Conservation (phyloP, 2,888 invertebrate genomes). For the Ceriagrion tenellum region DNA sequence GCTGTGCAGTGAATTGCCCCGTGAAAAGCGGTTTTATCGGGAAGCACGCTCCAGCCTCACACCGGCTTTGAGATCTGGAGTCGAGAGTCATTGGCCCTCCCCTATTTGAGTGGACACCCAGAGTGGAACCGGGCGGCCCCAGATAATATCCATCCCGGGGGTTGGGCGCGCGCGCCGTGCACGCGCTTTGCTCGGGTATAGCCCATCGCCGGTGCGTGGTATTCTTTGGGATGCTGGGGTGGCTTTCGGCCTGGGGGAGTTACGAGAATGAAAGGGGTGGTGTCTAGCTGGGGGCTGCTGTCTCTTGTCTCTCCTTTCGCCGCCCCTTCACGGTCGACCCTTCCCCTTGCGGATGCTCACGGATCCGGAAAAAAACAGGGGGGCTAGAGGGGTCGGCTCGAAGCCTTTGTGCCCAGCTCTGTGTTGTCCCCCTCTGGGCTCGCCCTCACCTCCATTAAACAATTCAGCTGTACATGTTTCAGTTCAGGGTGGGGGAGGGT, state of each 20-base stretch:
- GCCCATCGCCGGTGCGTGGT: not conserved
- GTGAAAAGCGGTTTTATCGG: too few species aligned
- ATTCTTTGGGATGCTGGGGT: not conserved
- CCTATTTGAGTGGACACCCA: not conserved
- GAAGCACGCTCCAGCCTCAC: not conserved
- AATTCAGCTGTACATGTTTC: not conserved
- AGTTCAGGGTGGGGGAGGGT: not conserved
- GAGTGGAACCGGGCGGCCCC: not conserved
- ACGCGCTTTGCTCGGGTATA: not conserved
- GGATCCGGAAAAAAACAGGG: not conserved
- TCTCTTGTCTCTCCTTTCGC: not conserved
- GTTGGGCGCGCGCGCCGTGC: not conserved
- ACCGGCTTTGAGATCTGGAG: not conserved
- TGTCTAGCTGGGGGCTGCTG: not conserved
- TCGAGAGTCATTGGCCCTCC: not conserved
- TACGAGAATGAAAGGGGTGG: not conserved
- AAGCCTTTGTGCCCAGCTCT: not conserved
- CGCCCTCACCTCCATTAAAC: not conserved
- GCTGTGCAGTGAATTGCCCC: too few species aligned
- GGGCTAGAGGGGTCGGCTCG: not conserved
- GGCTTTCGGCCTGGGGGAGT: not conserved
- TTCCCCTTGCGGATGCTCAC: not conserved
- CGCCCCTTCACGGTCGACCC: not conserved
- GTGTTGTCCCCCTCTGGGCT: not conserved
- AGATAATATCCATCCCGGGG: not conserved